Evolutionary conservation across 2,797 vertebrate species (phyloP).

Genomic region (Percopsis omiscomaycus): DNA sequence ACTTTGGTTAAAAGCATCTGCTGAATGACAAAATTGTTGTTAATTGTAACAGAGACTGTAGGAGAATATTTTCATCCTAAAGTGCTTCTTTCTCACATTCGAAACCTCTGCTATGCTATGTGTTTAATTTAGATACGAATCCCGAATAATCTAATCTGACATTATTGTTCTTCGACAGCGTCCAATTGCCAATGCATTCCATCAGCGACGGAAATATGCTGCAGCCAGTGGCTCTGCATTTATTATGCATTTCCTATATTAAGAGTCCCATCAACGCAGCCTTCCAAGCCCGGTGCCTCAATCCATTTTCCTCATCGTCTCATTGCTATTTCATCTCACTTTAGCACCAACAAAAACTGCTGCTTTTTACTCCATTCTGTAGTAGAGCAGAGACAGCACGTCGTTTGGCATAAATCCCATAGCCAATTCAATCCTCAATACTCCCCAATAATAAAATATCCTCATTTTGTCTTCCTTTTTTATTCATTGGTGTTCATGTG

Average conservation of each 20-base stretch:
- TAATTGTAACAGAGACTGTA: no score
- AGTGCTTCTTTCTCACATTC: neutral
- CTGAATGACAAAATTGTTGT: no score
- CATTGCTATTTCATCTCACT: slow-evolving; percentile 61
- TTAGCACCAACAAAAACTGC: slow-evolving; percentile 42
- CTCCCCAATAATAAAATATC: slow-evolving; percentile 28
- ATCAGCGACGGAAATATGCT: slow-evolving; percentile 34
- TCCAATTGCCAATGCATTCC: slow-evolving; percentile 11
- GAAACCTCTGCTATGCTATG: slow-evolving; percentile 14
- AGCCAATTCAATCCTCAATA: slow-evolving; percentile 41
- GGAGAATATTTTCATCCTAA: no score
- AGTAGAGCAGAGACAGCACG: slow-evolving; percentile 27
- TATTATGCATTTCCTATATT: slow-evolving; percentile 53
- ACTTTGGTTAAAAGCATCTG: no score
- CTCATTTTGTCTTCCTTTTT: slow-evolving; percentile 46
- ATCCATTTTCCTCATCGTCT: slow-evolving; percentile 47
- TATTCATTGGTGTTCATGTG: slow-evolving; percentile 24
- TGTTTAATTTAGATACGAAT: slow-evolving; percentile 24
- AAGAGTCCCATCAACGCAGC: slow-evolving; percentile 53
- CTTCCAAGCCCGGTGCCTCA: slow-evolving; percentile 48
- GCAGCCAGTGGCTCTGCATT: slow-evolving; percentile 34
- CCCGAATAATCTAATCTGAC: slow-evolving; percentile 27
- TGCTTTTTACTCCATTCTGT: slow-evolving; percentile 48
- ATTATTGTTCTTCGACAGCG: slow-evolving; percentile 38
- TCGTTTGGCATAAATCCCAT: slow-evolving; percentile 35